phyloP scores from a whole-genome alignment of 2,888 invertebrate genomes.

The Euclidia mi region DNA sequence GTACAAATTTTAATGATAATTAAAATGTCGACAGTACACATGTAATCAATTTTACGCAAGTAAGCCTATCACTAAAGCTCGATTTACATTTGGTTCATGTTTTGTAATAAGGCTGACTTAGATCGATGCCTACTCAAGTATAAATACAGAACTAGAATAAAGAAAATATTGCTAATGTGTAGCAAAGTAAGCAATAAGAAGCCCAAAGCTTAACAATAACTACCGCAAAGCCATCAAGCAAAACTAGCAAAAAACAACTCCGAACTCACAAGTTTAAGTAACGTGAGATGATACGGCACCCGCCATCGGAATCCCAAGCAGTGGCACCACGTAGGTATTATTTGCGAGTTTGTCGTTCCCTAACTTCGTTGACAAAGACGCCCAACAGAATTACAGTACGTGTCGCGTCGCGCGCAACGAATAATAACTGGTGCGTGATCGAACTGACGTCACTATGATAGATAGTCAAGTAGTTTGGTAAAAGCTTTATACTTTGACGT shows the following conservation, averaged over 20 bases:
- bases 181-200: too few species aligned
- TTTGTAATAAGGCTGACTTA: too few species aligned
- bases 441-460: slow-evolving; percentile 21
- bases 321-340: slow-evolving; percentile 60
- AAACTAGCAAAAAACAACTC: slow-evolving; percentile 12
- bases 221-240: slow-evolving; percentile 14
- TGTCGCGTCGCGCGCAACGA: slow-evolving; percentile 53
- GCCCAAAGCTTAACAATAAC: neutral
- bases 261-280: slow-evolving; percentile 58
- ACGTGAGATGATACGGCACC: slow-evolving; percentile 59
- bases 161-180: neutral
- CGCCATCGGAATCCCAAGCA: slow-evolving; percentile 60
- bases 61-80: too few species aligned
- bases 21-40: too few species aligned
- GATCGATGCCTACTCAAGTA: too few species aligned
- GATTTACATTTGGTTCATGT: too few species aligned
- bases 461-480: neutral
- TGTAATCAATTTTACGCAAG: too few species aligned
- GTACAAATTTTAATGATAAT: too few species aligned
- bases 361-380: slow-evolving; percentile 62
- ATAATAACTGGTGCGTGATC: slow-evolving; percentile 50
- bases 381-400: slow-evolving; percentile 63
- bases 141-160: too few species aligned
- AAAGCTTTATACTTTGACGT: neutral
- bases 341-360: slow-evolving; percentile 62